Evolutionary conservation across 2,888 invertebrate genomes (phyloP).

Genomic region (Clepsis dumicolana): DNA sequence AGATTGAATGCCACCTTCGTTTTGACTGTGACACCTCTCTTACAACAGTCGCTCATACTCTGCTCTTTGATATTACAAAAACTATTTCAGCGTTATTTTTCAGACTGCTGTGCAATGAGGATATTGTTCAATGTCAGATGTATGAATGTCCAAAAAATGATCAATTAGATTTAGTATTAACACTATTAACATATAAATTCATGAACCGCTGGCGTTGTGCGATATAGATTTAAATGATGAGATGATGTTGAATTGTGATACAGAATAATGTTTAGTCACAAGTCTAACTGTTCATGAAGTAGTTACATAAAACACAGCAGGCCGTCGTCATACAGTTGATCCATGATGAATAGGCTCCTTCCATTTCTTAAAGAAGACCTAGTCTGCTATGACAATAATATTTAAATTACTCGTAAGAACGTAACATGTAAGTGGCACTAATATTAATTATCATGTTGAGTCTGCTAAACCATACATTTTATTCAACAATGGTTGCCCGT

Average conservation of each 20-base stretch:
- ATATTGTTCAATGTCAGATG: conserved; percentile 80
- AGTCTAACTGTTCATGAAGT: conserved; percentile 78
- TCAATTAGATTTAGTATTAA: conserved; percentile 81
- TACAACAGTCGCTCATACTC: conserved; percentile 46
- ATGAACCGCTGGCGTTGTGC: conserved; percentile 69
- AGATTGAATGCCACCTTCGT: conserved; percentile 22
- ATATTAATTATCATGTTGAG: not conserved
- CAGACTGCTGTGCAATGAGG: conserved; percentile 84
- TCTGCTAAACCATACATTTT: not conserved
- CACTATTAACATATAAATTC: conserved; percentile 79
- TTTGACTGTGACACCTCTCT: conserved; percentile 28
- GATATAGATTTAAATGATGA: conserved; percentile 4
- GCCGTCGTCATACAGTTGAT: conserved; percentile 63
- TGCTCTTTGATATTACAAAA: conserved; percentile 86
- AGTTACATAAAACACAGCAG: conserved; percentile 59
- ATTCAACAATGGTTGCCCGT: conserved; percentile 11
- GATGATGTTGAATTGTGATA: conserved; percentile 7
- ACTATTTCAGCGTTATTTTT: conserved; percentile 79
- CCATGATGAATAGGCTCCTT: conserved; percentile 53
- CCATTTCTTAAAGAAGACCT: conserved; percentile 23
- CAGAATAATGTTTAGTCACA: conserved; percentile 19
- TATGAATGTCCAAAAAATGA: conserved; percentile 83
- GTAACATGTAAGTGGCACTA: conserved; percentile 33
- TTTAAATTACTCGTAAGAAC: conserved; percentile 28
- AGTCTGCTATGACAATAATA: conserved; percentile 36